Conservation (phyloP, 2,888 invertebrate genomes). For the Machimus atricapillus region DNA sequence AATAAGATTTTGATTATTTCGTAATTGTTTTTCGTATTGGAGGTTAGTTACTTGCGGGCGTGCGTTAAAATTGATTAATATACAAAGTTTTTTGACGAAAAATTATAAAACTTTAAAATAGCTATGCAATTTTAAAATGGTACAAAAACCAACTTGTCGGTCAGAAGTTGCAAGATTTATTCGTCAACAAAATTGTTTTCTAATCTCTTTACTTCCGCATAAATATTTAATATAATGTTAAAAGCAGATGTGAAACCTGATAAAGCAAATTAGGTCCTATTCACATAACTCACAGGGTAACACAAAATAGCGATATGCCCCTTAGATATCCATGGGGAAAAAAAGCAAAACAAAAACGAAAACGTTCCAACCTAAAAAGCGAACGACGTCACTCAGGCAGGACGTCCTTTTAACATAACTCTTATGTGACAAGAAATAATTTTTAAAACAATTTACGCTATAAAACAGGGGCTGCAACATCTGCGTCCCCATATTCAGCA, state of each 20-base stretch:
- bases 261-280: not conserved
- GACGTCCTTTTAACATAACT: constrained; percentile 35
- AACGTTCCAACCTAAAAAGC: not conserved
- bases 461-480: constrained; percentile 32
- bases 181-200: not conserved
- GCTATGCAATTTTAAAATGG: not conserved
- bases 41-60: no score
- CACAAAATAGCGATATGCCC: not conserved
- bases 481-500: constrained; percentile 21
- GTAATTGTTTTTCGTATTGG: no score
- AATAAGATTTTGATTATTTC: no score
- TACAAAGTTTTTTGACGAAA: no score
- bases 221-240: not conserved
- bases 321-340: not conserved
- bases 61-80: no score
- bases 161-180: not conserved
- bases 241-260: not conserved
- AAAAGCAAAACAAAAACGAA: not conserved
- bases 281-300: not conserved
- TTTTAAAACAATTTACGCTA: constrained; percentile 40
- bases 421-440: constrained; percentile 39
- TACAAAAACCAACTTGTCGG: not conserved
- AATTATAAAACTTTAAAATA: not conserved
- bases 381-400: not conserved
- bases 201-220: not conserved